Evolutionary conservation across 2,797 vertebrate genomes (phyloP), one percentile per base, ranked within the genome.

Genomic region (Trachurus trachurus): DNA sequence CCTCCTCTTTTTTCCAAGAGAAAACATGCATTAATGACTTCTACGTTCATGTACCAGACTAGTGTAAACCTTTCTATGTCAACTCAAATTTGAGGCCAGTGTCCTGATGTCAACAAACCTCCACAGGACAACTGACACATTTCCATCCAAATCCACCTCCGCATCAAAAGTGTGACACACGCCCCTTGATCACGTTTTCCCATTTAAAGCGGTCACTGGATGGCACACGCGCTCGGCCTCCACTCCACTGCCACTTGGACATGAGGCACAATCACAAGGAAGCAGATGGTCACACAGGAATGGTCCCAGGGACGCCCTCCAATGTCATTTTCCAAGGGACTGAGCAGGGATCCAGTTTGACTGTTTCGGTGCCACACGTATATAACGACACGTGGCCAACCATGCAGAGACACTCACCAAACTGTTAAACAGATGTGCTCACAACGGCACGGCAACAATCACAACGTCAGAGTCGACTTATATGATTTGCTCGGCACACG

Each of bases 201-300:
- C 63, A 56, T 80, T 76, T 66, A 75, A 61, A 68, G 47, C 53
- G 49, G 50, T 58, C 71, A 58, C 81, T 71, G 29, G 29, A 54
- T 26, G 53, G 63, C 42, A 15, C 54, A 47, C 37, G 9, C 74
- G 31, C 81, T 78, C 65, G 53, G 70, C 83, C 49, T 76, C 49
- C 54, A 78, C 67, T 74, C 71, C 1, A 50, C 67, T 70, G 84
- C 86, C 75, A 87, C 83, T 88, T 83, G 87, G 87, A 84, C 87
- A 82, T 84, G 80, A 91, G 86, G 83, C 81, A 82, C 78, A 69
- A 82, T 87, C 78, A 61, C 79, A 57, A 82, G 86, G 81, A 86
- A 90, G 91, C 92, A 93, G 90, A 93, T 94, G 92, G 91, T 81
- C 87, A 79, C 86, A 71, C 84, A 88, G 91, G 91, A 90, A 87